Percentiles rank a stretch among this genome's conserved stretches.
phyloP scores from a whole-genome alignment of 2,888 invertebrate genomes.

The Eudasyphora cyanicolor region DNA sequence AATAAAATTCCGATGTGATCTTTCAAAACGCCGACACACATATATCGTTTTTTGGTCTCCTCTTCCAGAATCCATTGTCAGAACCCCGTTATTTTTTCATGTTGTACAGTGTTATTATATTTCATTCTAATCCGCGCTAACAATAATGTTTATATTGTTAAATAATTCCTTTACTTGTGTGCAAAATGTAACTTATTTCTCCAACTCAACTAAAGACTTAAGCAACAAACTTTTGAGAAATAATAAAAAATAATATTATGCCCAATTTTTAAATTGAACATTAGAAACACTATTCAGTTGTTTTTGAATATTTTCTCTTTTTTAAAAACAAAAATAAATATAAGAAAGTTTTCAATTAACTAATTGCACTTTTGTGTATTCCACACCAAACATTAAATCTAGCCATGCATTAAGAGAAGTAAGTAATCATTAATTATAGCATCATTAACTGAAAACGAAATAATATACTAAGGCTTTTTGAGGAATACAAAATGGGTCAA shows the following conservation, averaged over 20 bases:
- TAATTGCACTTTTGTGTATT: not conserved
- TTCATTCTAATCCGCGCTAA: no score
- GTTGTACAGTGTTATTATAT: no score
- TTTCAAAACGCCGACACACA: no score
- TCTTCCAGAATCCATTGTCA: no score
- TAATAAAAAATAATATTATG: not conserved
- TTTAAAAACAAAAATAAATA: not conserved
- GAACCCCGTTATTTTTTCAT: no score
- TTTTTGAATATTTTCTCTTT: not conserved
- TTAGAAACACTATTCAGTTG: not conserved
- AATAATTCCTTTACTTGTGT: no score
- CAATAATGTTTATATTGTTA: no score
- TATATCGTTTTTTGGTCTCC: no score
- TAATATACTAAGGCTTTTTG: no score
- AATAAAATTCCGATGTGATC: no score
- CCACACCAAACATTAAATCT: not conserved
- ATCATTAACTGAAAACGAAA: not conserved
- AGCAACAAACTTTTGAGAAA: not conserved
- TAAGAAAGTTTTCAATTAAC: not conserved
- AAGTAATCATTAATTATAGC: not conserved
- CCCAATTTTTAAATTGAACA: not conserved
- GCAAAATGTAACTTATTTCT: no score
- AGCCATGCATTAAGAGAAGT: not conserved
- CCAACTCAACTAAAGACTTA: not conserved
- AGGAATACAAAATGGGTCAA: not conserved